Evolutionary conservation across 2,113 vertebrate genomes (phyloP), one percentile per base, ranked within the genome.

Genomic region (Emydocephalus ijimae): DNA sequence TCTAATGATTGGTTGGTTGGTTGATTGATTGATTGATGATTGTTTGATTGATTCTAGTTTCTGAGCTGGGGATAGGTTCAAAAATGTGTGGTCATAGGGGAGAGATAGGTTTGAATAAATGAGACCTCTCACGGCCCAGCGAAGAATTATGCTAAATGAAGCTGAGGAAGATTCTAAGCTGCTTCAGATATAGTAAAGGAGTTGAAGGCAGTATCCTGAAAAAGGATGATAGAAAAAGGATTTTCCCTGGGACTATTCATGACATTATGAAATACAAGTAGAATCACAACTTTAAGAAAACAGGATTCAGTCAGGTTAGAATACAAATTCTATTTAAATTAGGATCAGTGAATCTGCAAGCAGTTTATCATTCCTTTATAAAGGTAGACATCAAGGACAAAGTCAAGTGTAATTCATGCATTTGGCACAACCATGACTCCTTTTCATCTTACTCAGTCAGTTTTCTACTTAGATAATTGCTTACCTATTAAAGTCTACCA

Each of bases 401-500:
- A 86, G 29, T 39, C 69, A 89, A 43, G 29, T 86, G 74, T 61
- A 92, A 92, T 61, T 85, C 88, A 57, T 92, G 88, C 74, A 61
- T 90, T 59, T 85, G 39, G 20, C 29, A 61, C 55, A 85, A 61
- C 7, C 12, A 20, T 86, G 26, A 14, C 45, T 90, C 89, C 39
- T 21, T n/a, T 85, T 85, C 18, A 18, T 48, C 20, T 89, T 57
- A 20, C 24, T 90, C 29, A 34, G 61, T 92, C 74, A 50, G n/a
- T 90, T 85, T 61, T 50, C n/a, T 90, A 52, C 55, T 81, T 89
- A 92, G 43, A 86, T 86, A 90, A 92, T 90, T 86, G 55, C 88
- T 61, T 61, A n/a, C 54, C 74, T 92, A 34, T 89, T 81, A 20
- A 90, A 89, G 55, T 50, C 55, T 92, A 56, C 39, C 15, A 29